Conservation (phyloP, 1,140 invertebrate genomes). For the Phenacoccus solenopsis region DNA sequence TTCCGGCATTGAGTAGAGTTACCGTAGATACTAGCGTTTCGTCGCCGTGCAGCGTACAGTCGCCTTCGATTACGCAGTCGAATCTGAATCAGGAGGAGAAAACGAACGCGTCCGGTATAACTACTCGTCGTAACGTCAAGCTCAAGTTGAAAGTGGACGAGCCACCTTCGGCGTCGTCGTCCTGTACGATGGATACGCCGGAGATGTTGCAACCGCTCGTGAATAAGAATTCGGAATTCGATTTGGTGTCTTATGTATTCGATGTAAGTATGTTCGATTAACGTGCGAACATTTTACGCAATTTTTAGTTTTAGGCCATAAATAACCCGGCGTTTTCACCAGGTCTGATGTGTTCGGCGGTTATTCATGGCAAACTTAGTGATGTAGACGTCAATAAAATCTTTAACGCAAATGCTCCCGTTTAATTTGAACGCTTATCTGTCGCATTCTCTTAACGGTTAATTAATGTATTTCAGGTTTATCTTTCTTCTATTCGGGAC, state of each 20-base stretch:
- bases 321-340: too few relatives aligned
- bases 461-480: too few relatives aligned
- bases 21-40: not conserved
- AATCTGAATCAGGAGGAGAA: not conserved
- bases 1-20: not conserved
- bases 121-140: not conserved
- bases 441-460: too few relatives aligned
- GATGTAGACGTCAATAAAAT: too few relatives aligned
- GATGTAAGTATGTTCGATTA: conserved; percentile 20
- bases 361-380: too few relatives aligned
- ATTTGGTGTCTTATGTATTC: conserved; percentile 24
- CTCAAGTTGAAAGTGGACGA: not conserved
- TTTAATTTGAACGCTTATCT: too few relatives aligned
- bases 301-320: too few relatives aligned
- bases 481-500: too few relatives aligned
- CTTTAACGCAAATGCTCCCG: too few relatives aligned
- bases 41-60: not conserved
- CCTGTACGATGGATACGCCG: conserved; percentile 10
- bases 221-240: conserved; percentile 23
- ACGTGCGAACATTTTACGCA: too few relatives aligned
- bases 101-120: not conserved
- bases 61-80: conserved; percentile 3
- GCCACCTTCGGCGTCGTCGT: not conserved
- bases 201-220: conserved; percentile 20
- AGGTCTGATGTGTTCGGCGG: too few relatives aligned